Percentiles rank a stretch among this genome's conserved stretches.
Evolutionary conservation across 2,888 invertebrate species (phyloP).

Genomic region (Euclidia mi): DNA sequence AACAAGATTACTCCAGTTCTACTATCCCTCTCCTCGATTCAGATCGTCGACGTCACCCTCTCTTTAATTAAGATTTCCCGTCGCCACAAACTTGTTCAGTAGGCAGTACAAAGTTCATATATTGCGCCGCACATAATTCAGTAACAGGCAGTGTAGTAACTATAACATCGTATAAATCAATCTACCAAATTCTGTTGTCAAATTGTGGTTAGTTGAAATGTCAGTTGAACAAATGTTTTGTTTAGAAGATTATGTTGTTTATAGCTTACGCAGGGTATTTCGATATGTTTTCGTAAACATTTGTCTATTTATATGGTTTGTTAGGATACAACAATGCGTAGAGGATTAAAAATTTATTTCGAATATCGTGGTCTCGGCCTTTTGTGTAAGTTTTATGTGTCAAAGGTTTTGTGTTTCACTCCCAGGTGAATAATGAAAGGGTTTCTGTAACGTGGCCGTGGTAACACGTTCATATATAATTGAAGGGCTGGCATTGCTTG

Average conservation of each 20-base stretch:
- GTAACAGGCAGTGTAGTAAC: slow-evolving; percentile 4
- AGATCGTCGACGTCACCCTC: too few relatives aligned
- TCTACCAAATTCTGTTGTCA: neutral
- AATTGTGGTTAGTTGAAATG: slow-evolving; percentile 3
- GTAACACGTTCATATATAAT: slow-evolving; percentile 20
- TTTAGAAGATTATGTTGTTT: neutral
- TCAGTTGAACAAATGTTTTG: neutral
- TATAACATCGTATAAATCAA: slow-evolving; percentile 7
- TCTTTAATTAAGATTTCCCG: slow-evolving; percentile 10
- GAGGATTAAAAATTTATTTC: slow-evolving; percentile 28
- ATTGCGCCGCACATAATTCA: slow-evolving; percentile 7
- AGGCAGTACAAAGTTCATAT: slow-evolving; percentile 11
- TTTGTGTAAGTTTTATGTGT: slow-evolving; percentile 22
- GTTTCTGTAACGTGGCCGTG: slow-evolving; percentile 21
- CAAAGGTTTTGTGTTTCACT: slow-evolving; percentile 20
- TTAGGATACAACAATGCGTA: slow-evolving; percentile 14
- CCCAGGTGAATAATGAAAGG: slow-evolving; percentile 24
- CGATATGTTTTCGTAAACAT: slow-evolving; percentile 5
- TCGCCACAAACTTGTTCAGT: slow-evolving; percentile 10
- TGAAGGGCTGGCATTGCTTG: slow-evolving; percentile 15
- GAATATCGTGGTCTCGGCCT: slow-evolving; percentile 23
- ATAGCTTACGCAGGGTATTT: neutral
- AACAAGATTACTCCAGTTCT: slow-evolving; percentile 49
- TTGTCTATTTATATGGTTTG: slow-evolving; percentile 9
- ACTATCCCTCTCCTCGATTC: neutral